These are phyloP conservation scores for Hucho hucho DNA, from an alignment of 2,113 vertebrate genomes.

Conservation along the genomic window DNA sequence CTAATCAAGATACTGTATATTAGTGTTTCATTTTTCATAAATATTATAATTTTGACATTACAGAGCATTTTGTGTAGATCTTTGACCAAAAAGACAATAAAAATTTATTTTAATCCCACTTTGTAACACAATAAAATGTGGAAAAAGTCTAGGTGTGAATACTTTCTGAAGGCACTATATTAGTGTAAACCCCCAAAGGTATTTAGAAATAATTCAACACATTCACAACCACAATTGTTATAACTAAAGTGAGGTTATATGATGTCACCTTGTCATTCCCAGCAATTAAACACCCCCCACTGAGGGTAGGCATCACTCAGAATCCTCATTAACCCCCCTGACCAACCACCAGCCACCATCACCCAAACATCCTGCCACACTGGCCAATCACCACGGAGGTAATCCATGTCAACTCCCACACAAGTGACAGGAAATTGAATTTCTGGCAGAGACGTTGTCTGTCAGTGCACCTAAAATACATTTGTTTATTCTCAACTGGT, in stretches of 20 bases:
- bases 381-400: conserved; percentile 68
- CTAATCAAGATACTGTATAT: no score
- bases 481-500: conserved; percentile 73
- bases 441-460: conserved; percentile 64
- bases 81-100: background rate
- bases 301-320: conserved; percentile 69
- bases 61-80: no score
- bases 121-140: conserved; percentile 27
- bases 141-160: background rate
- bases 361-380: conserved; percentile 58
- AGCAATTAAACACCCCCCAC: conserved; percentile 85
- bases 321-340: conserved; percentile 81
- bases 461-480: conserved; percentile 74
- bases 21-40: no score
- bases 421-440: conserved; percentile 78
- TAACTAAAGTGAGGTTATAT: conserved; percentile 67
- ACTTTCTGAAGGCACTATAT: background rate
- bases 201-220: conserved; percentile 62
- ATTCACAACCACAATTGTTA: conserved; percentile 61
- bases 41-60: no score
- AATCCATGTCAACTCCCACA: conserved; percentile 75
- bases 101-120: background rate
- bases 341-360: conserved; percentile 74
- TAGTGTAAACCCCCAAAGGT: conserved; percentile 48
- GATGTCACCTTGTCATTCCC: conserved; percentile 68